Percentiles rank a stretch among this genome's conserved stretches.
Conservation (phyloP, 2,888 invertebrate genomes). For the Oegoconia quadripuncta region DNA sequence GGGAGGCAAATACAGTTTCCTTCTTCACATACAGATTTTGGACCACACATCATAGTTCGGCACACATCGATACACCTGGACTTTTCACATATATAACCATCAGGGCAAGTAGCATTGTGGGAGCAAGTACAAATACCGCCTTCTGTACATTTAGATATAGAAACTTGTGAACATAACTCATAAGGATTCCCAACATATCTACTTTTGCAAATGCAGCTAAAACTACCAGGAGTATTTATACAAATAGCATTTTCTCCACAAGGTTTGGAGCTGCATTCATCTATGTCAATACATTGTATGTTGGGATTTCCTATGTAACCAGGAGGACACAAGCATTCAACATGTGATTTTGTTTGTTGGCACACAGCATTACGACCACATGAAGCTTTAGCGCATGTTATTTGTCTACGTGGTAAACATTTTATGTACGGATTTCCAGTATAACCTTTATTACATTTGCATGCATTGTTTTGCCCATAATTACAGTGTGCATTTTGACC, state of each 20-base stretch:
- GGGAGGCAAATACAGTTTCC: slow-evolving; percentile 90
- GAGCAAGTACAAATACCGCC: slow-evolving; percentile 85
- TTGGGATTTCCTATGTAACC: slow-evolving; percentile 94
- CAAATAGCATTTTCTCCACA: slow-evolving; percentile 93
- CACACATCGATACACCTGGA: slow-evolving; percentile 89
- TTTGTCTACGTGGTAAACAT: slow-evolving; percentile 85
- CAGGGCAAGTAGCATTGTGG: slow-evolving; percentile 85
- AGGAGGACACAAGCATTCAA: slow-evolving; percentile 89
- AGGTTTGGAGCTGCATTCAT: slow-evolving; percentile 89
- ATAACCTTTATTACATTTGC: slow-evolving; percentile 90
- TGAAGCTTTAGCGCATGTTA: slow-evolving; percentile 83
- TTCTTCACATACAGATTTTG: slow-evolving; percentile 88
- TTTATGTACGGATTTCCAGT: slow-evolving; percentile 93
- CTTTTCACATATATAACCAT: slow-evolving; percentile 85
- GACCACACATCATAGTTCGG: slow-evolving; percentile 87
- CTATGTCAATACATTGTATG: slow-evolving; percentile 89
- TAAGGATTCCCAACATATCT: slow-evolving; percentile 93
- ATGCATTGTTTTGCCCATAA: slow-evolving; percentile 86
- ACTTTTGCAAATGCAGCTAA: slow-evolving; percentile 92
- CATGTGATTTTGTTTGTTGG: slow-evolving; percentile 84
- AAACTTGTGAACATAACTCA: slow-evolving; percentile 86
- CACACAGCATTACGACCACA: slow-evolving; percentile 91
- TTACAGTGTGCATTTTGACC: slow-evolving; percentile 92
- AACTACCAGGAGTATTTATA: slow-evolving; percentile 93
- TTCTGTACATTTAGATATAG: slow-evolving; percentile 84